These are phyloP conservation scores for Turritopsis dohrnii DNA, from an alignment of 30 jellyfish, hydroid and myxozoan genomes.

Conservation along the genomic window DNA sequence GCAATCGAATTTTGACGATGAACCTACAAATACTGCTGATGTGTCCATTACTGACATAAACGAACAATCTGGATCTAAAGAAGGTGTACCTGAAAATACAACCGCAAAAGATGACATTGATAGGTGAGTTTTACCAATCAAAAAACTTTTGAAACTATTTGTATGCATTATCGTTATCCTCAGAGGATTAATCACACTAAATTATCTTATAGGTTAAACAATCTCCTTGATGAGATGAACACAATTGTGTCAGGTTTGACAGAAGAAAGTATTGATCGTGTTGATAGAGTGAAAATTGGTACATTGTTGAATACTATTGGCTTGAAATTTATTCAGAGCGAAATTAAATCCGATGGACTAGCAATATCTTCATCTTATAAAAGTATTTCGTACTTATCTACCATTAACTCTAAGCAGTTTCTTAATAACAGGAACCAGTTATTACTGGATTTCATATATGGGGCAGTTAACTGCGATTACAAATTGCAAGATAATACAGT, in stretches of 20 bases:
- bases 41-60: not conserved
- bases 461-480: not conserved
- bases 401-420: not conserved
- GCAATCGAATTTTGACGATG: not conserved
- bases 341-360: not conserved
- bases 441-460: not conserved
- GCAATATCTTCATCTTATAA: not conserved
- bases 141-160: not conserved
- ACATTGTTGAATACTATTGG: not conserved
- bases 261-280: not conserved
- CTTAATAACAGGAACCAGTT: not conserved
- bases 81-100: not conserved
- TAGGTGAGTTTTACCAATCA: not conserved
- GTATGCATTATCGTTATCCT: not conserved
- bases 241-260: not conserved
- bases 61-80: not conserved
- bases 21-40: not conserved
- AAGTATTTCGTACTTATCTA: not conserved
- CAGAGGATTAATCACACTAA: not conserved
- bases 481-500: not conserved
- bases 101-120: not conserved
- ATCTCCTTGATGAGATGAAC: not conserved
- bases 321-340: not conserved
- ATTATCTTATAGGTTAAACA: not conserved
- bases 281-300: not conserved